These are phyloP conservation scores for Malurus leucopterus DNA, from an alignment of 2,797 vertebrate species.

Conservation along the genomic window DNA sequence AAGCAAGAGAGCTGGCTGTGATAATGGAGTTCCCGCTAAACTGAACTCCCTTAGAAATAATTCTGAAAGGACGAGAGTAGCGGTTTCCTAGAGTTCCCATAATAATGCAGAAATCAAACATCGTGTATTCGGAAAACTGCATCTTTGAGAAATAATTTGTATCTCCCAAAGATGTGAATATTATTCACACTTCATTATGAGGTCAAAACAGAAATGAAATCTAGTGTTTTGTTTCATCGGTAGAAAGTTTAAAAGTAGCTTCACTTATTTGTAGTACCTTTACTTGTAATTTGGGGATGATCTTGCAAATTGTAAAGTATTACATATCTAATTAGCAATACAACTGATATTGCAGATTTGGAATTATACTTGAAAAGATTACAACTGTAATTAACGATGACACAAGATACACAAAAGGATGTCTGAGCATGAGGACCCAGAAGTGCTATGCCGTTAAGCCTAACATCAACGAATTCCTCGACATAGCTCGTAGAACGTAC, in stretches of 20 bases:
- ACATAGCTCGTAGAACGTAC: slow-evolving; percentile 91
- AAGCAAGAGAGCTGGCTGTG: background rate
- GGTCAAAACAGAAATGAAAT: background rate
- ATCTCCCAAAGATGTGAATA: background rate
- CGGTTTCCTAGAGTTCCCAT: background rate
- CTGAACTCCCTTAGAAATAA: background rate
- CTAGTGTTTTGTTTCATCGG: background rate
- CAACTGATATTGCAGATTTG: slow-evolving; percentile 78
- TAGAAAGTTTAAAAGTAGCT: background rate
- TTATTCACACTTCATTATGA: background rate
- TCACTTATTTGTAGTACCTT: background rate
- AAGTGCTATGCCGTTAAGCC: slow-evolving; percentile 95
- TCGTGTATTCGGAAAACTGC: background rate
- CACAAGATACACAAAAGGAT: slow-evolving; percentile 87
- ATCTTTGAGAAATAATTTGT: background rate
- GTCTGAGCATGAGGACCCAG: slow-evolving; percentile 93
- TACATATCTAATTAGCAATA: background rate
- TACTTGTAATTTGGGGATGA: background rate
- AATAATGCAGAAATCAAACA: background rate
- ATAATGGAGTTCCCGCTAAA: background rate
- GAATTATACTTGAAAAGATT: slow-evolving; percentile 88
- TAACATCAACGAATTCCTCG: slow-evolving; percentile 91
- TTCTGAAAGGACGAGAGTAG: background rate
- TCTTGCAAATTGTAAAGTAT: background rate
- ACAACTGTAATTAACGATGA: slow-evolving; percentile 91